Base-by-base conservation (phyloP, 2,113 vertebrate species). In the Sylvietta virens region DNA sequence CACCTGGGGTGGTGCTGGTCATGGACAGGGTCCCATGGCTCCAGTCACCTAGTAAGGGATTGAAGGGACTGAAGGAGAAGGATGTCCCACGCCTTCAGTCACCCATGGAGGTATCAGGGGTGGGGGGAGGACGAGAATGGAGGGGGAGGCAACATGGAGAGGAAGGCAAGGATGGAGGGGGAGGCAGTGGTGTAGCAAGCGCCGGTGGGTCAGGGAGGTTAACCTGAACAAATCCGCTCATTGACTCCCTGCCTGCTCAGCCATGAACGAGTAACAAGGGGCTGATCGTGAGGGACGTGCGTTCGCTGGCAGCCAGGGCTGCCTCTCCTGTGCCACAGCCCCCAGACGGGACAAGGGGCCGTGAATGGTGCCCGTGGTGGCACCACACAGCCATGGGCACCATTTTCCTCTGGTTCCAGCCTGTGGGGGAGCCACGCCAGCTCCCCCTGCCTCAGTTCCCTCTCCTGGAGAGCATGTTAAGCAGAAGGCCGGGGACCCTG, bases 201-300 rank as follows among this genome's bases (percentile, higher is more conserved):
- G 2, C 48, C 1, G 3, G 21, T 7, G 1, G 94, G 87, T 91
- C 94, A 94, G 71, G 40, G 50, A 95, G 87, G 76, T 96, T 95
- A 95, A 94, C 83, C 58, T 1, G n/a, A 92, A 92, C 94, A 96
- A 94, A 92, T 95, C 90, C 21, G 10, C 50, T 89, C 92, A 80
- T 95, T 92, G 90, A 92, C 81, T 90, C 81, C 21, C 77, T 94
- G 94, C 77, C 84, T 91, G 81, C 47, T 96, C 87, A 95, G 64
- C 90, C 84, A 15, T 91, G 81, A 94, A 77, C 6, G 0, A 91
- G 31, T 44, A 81, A 67, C 44, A 76, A 91, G 87, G 70, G 71
- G 67, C 62, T 3, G 28, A 76, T 57, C 2, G 0, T 7, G 28
- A 45, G 58, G 67, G 37, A 81, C 1, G 2, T 1, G 0, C 0